A percentile compares a stretch with the other conserved stretches of the same genome.
Conservation (phyloP, 2,888 invertebrate species). For the Papilio gigon region DNA sequence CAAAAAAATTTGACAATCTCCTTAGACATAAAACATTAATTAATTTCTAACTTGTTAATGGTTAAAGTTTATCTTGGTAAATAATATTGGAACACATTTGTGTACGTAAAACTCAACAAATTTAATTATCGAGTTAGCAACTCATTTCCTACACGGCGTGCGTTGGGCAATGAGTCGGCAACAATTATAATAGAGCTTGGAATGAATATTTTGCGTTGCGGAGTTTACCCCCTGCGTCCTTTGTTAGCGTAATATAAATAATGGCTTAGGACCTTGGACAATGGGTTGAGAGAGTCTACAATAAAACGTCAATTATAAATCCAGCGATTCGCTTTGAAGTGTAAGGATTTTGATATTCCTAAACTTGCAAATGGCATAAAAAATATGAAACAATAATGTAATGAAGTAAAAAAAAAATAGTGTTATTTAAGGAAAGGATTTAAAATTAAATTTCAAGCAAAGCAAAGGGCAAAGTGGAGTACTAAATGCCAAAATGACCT, state of each 20-base stretch:
- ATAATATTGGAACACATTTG: neutral
- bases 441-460: no score
- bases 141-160: slow-evolving; percentile 12
- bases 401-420: no score
- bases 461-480: slow-evolving; percentile 1
- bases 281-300: no score
- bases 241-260: slow-evolving; percentile 3
- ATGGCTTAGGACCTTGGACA: neutral
- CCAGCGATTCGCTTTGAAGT: no score
- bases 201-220: slow-evolving; percentile 3
- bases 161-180: slow-evolving; percentile 18
- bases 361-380: no score
- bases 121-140: slow-evolving; percentile 10
- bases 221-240: neutral
- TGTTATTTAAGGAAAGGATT: no score
- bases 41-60: neutral
- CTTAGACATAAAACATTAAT: neutral
- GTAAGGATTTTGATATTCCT: no score
- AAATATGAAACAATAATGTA: no score
- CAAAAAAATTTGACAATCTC: neutral
- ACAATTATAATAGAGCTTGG: slow-evolving; percentile 1
- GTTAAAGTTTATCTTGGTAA: neutral
- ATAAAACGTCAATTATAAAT: no score
- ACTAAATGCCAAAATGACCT: no score
- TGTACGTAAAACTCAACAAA: neutral